Base-by-base conservation (phyloP, 2,888 invertebrate species). In the Anorthoa munda region DNA sequence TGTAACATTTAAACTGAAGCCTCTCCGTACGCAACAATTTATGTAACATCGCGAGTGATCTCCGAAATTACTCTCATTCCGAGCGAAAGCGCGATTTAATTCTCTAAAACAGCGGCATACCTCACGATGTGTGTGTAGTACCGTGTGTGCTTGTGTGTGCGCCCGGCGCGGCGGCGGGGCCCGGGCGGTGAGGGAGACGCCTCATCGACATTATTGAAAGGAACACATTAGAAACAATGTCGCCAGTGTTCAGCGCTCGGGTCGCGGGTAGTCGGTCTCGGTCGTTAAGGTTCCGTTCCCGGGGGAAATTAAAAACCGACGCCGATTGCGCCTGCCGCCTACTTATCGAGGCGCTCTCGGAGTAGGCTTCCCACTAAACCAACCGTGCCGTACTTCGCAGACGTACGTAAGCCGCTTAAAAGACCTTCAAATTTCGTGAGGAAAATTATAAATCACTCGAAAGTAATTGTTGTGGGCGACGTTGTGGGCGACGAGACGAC, bases 301-400 rank as follows among this genome's bases (percentile, higher is more conserved):
- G 83, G 72, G 90, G 90, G 90, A 91, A 91, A 91, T 91, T 90
- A 91, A 84, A 86, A 85, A 81, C 82, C 83, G 69, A 77, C 84
- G 73, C 80, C 85, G 84, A 86, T 85, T 83, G 82, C 73, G 81
- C 75, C 71, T 82, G 73, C 84, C 84, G 71, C 76, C 86, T 84
- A 86, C 87, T 90, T 87, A 90, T 87, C 86, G 86, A 75, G 70
- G 76, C 79, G 76, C 86, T 83, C 85, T 77, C 79, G 61, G 67
- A 83, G 82, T 59, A 74, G 60, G 66, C 75, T 53, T 58, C 60
- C 23, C 69, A 45, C 76, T 71, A 68, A 72, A 77, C 77, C 77
- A 31, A 72, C 31, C 39, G 9, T 1, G 39, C 39, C 39, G 39
- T 39, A 39, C 39, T 39, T 1, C 65, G 66, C 70, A 45, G 69